Conservation (phyloP, 1,140 invertebrate genomes). For the Trissolcus basalis region DNA sequence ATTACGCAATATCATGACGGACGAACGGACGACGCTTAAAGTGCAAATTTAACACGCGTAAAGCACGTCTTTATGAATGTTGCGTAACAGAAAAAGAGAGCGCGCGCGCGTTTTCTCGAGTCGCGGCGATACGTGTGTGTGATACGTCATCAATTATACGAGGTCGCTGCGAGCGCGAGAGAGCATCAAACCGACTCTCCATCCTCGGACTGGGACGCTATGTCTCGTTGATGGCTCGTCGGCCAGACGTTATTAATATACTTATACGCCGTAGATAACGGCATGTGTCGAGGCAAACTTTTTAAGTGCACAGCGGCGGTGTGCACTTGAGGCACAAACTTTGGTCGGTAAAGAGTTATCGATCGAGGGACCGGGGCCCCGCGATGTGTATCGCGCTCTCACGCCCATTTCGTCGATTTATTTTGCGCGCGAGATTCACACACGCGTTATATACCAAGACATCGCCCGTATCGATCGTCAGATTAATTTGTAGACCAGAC, state of each 20-base stretch:
- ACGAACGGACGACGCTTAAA: constrained; percentile 19
- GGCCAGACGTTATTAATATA: constrained; percentile 51
- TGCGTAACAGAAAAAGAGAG: constrained; percentile 13
- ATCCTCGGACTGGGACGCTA: too few species aligned
- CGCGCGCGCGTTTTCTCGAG: background rate
- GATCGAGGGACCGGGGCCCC: constrained; percentile 30
- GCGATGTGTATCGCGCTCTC: constrained; percentile 47
- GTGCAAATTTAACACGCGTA: constrained; percentile 4
- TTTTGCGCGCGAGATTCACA: constrained; percentile 67
- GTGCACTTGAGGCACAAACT: constrained; percentile 38
- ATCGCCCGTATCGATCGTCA: constrained; percentile 71
- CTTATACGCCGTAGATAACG: constrained; percentile 32
- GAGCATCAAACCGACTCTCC: too few species aligned
- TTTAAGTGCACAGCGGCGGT: constrained; percentile 53
- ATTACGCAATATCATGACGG: constrained; percentile 24
- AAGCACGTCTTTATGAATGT: constrained; percentile 13
- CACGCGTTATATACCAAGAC: constrained; percentile 67
- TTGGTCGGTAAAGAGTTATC: constrained; percentile 60
- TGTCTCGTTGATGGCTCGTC: constrained; percentile 1
- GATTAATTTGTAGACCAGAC: constrained; percentile 76
- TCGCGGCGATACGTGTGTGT: background rate
- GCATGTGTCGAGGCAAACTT: constrained; percentile 58
- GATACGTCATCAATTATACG: background rate
- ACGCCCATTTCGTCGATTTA: constrained; percentile 63
- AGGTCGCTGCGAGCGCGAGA: background rate